Evolutionary conservation across 2,797 vertebrate species (phyloP).

Genomic region (Liasis olivaceus): DNA sequence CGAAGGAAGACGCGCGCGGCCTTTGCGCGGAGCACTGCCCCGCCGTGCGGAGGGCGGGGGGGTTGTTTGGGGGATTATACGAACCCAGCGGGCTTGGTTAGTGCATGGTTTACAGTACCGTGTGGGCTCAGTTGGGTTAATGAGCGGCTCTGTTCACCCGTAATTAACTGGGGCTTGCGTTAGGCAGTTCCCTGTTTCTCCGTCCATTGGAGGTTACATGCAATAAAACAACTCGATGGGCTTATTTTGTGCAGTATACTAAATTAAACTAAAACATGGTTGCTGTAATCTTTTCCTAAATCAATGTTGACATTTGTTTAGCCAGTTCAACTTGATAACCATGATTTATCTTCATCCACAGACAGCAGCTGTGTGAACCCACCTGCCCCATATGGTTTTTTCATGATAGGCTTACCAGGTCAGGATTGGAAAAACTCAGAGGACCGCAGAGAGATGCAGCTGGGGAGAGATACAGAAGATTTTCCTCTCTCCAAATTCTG

Average conservation of each 20-base stretch:
- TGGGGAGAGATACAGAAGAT: too few relatives aligned
- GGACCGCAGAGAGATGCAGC: too few relatives aligned
- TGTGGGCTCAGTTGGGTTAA: background rate
- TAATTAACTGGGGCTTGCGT: background rate
- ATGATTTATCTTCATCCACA: background rate
- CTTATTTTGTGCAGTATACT: background rate
- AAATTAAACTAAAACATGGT: background rate
- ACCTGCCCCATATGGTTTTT: too few relatives aligned
- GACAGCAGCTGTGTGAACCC: background rate
- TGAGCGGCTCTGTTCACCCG: background rate
- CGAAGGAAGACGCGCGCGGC: background rate
- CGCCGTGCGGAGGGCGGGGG: background rate
- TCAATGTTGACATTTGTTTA: background rate
- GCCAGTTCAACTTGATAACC: background rate
- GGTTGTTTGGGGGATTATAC: background rate
- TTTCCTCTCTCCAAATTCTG: too few relatives aligned
- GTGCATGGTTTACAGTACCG: background rate
- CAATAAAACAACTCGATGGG: background rate
- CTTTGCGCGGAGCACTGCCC: too few relatives aligned
- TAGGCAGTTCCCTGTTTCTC: background rate
- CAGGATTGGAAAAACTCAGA: too few relatives aligned
- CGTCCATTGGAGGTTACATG: background rate
- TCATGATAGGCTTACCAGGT: too few relatives aligned
- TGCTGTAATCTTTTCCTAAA: background rate
- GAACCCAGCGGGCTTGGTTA: background rate